Base-by-base conservation (phyloP, 2,113 vertebrate genomes). In the Engraulis encrasicolus region DNA sequence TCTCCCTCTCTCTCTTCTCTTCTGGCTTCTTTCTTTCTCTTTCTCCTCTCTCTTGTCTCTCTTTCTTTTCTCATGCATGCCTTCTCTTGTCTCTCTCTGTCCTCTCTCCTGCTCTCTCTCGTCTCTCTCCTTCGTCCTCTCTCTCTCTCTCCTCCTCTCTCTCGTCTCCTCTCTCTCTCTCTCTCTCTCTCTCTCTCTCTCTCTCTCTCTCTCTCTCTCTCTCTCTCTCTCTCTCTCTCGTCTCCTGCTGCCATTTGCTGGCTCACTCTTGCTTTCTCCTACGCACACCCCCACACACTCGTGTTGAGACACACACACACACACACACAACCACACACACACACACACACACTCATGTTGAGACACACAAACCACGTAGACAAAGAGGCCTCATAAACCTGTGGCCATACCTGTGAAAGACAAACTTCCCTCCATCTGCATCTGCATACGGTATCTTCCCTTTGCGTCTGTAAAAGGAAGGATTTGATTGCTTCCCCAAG, bases 371-470 rank as follows among this genome's bases (percentile, higher is more conserved):
- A n/a, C n/a, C 5, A 23, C 58, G 14, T n/a, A n/a, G n/a, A n/a
- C n/a, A 82, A 80, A 80, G 79, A 87, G 23, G 58, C 85, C 49
- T 79, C 31, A 31, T 85, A 74, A 83, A 78, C 87, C 54, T 86
- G 84, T 89, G 84, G 58, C 77, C 82, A 85, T 87, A 85, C 85
- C 88, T 87, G 85, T 82, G 86, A 87, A 80, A 89, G 82, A 89
- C 81, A 85, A 81, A 36, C 50, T 87, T 84, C 58, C 52, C 15
- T 19, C 23, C 81, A 20, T 79, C 37, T 87, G 81, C 79, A n/a
- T n/a, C n/a, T n/a, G n/a, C n/a, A n/a, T n/a, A n/a, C n/a, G n/a
- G n/a, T n/a, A n/a, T n/a, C n/a, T n/a, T n/a, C n/a, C n/a, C n/a
- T n/a, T n/a, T n/a, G n/a, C 12, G 81, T 82, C 50, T 81, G 40